Base-by-base conservation (phyloP, 2,888 invertebrate species). In the Diplolepis rosae region DNA sequence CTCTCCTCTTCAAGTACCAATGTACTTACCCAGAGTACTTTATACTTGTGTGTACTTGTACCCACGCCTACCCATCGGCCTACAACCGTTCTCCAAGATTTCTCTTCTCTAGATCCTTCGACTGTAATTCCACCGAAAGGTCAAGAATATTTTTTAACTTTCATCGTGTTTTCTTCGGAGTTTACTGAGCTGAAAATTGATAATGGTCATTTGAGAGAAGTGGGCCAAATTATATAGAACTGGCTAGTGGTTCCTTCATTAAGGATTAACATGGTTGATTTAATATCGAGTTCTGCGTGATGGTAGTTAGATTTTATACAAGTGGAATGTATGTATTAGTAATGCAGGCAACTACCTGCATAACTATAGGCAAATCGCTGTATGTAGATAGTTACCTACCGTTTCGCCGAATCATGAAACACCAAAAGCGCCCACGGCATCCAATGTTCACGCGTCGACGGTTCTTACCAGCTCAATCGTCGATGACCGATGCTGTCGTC, bases 391-490 rank as follows among this genome's bases (percentile, higher is more conserved):
- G 32, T 61, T 50, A 71, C 68, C 35, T 73, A 72, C 69, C 77
- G 72, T 74, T 73, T 78, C 69, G 73, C 74, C 76, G 71, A 79
- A 79, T 78, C 79, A 68, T 79, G 75, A 76, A 76, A 77, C 69
- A n/a, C 73, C 76, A 69, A 73, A 78, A 79, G 79, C 71, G 79
- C 74, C 77, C 66, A 69, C 77, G 80, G 78, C 75, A 69, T 27
- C 35, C 68, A 48, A 68, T 61, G 71, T 78, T 75, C 71, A 76
- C 67, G 80, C 78, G 76, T 77, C 79, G 72, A 69, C 69, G 75
- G 77, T 73, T 78, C 73, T 78, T 78, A 75, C 71, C 77, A 68
- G 70, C 72, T 66, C 76, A 83, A 83, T 81, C 77, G 79, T 74
- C 77, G 79, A 80, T 75, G 78, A 77, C 80, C 75, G 71, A 77